phyloP scores from a whole-genome alignment of 1,140 invertebrate species.

The Nomia melanderi region DNA sequence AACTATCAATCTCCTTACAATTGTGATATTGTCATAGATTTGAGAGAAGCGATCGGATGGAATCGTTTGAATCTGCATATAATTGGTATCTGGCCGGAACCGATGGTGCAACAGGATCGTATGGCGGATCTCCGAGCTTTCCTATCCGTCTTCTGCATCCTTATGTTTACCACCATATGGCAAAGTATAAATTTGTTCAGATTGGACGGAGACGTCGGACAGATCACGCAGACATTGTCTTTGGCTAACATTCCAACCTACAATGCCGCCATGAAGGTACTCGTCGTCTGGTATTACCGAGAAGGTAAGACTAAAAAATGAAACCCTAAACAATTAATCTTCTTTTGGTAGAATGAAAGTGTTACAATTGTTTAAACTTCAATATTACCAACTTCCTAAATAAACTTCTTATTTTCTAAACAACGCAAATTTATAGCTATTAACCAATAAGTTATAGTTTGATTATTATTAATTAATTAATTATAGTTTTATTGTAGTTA shows the following conservation, averaged over 20 bases:
- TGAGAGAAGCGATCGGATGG: neutral
- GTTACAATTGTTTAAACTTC: no score
- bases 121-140: neutral
- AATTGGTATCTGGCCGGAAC: neutral
- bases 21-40: neutral
- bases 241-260: neutral
- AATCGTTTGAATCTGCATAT: neutral
- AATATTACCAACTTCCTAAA: no score
- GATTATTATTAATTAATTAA: no score
- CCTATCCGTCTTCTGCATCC: neutral
- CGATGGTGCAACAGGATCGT: neutral
- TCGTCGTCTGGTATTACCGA: neutral
- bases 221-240: neutral
- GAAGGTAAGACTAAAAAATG: neutral
- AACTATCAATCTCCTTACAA: no score
- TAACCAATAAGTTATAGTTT: no score
- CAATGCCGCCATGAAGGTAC: neutral
- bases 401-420: no score
- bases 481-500: no score
- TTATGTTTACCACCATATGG: neutral
- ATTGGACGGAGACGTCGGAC: neutral
- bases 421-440: no score
- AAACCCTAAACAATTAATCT: no score
- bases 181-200: neutral
- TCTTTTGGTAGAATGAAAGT: no score